Percentiles rank a stretch among this genome's conserved stretches.
These are phyloP conservation scores for Drosophila longiperda DNA, from an alignment of 2,888 invertebrate species.

Conservation along the genomic window DNA sequence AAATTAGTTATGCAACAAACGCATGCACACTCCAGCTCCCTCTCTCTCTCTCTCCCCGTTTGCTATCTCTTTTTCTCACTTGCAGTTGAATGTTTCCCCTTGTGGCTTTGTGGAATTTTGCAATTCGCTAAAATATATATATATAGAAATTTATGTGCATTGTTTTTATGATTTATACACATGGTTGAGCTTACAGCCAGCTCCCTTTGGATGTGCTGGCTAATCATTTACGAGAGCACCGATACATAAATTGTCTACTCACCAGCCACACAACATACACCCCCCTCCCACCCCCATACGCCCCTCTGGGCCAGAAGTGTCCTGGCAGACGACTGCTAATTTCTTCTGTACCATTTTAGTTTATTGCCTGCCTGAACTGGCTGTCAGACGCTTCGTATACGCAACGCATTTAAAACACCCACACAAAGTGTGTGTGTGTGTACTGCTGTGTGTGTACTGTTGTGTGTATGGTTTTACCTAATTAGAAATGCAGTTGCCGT, in stretches of 20 bases:
- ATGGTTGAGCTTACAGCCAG: slow-evolving; percentile 36
- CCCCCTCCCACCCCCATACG: neutral
- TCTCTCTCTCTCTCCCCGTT: neutral
- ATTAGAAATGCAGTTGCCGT: slow-evolving; percentile 57
- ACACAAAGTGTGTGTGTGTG: neutral
- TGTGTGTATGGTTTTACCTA: slow-evolving; percentile 36
- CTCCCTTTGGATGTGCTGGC: slow-evolving; percentile 7
- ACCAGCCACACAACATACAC: neutral
- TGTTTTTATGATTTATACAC: slow-evolving; percentile 54
- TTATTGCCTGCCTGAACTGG: slow-evolving; percentile 37
- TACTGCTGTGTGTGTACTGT: neutral
- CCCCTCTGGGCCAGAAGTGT: neutral
- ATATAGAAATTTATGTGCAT: neutral
- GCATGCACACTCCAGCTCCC: neutral
- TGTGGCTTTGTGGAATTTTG: slow-evolving; percentile 24
- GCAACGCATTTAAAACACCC: slow-evolving; percentile 32
- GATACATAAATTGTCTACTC: neutral
- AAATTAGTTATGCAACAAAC: slow-evolving; percentile 34
- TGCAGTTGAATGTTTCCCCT: neutral
- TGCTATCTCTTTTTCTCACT: neutral
- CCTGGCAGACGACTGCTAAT: slow-evolving; percentile 34
- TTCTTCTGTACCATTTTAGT: slow-evolving; percentile 41
- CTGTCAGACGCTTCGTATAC: slow-evolving; percentile 50
- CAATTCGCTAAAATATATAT: slow-evolving; percentile 45
- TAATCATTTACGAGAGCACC: neutral